Conservation (phyloP, 2,888 invertebrate species). For the Nephrocerus scutellatus region DNA sequence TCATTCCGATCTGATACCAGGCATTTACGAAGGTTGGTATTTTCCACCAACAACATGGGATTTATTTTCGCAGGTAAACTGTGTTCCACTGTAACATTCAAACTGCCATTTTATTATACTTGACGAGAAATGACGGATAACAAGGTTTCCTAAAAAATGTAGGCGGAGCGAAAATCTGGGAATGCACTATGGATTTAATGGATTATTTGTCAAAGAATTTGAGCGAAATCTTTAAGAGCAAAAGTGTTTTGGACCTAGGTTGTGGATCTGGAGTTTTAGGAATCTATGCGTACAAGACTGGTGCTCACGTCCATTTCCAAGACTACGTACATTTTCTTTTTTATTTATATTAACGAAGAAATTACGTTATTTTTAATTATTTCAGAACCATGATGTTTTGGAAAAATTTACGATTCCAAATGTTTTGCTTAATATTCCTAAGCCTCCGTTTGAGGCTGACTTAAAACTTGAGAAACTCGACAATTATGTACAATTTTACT, state of each 20-base stretch:
- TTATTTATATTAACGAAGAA: neutral
- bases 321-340: slow-evolving; percentile 72
- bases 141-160: slow-evolving; percentile 23
- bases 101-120: no score
- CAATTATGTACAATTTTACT: slow-evolving; percentile 51
- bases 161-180: slow-evolving; percentile 96
- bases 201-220: slow-evolving; percentile 54
- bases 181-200: slow-evolving; percentile 78
- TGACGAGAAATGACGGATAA: no score
- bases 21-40: slow-evolving; percentile 68
- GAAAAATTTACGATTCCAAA: slow-evolving; percentile 76
- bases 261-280: slow-evolving; percentile 89
- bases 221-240: slow-evolving; percentile 46
- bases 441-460: slow-evolving; percentile 7
- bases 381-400: slow-evolving; percentile 80
- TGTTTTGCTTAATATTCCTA: slow-evolving; percentile 57
- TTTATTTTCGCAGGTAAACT: no score
- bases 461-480: slow-evolving; percentile 7
- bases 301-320: slow-evolving; percentile 74
- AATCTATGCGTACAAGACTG: slow-evolving; percentile 63
- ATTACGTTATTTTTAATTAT: slow-evolving; percentile 27
- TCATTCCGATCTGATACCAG: slow-evolving; percentile 68
- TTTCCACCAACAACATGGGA: no score
- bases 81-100: no score
- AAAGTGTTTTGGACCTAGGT: slow-evolving; percentile 75